Evolutionary conservation across 2,797 vertebrate species (phyloP).

Genomic region (Falco biarmicus): DNA sequence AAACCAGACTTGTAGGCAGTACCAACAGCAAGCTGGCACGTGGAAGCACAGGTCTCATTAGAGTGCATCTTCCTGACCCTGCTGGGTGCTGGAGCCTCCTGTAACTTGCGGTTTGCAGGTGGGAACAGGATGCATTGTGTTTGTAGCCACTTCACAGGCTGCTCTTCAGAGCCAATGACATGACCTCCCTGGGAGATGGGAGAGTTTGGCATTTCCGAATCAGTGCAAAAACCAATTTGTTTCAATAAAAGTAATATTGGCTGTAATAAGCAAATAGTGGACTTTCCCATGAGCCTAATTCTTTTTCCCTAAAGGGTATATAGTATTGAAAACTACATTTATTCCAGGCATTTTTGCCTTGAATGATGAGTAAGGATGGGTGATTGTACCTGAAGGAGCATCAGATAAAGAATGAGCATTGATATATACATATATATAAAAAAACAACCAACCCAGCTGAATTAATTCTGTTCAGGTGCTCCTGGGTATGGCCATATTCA

Average conservation of each 20-base stretch:
- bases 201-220: background rate
- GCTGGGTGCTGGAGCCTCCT: rapidly evolving
- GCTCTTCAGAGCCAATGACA: background rate
- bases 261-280: background rate
- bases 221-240: background rate
- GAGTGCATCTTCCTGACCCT: background rate
- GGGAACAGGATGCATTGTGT: rapidly evolving
- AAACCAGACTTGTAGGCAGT: background rate
- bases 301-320: background rate
- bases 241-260: background rate
- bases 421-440: background rate
- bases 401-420: background rate
- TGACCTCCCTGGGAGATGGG: background rate
- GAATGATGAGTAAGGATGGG: background rate
- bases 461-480: background rate
- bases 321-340: background rate
- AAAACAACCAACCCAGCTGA: background rate
- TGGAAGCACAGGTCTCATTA: background rate
- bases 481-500: background rate
- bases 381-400: background rate
- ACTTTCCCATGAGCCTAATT: background rate
- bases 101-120: background rate
- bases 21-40: background rate
- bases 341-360: background rate
- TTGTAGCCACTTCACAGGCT: background rate